Conservation (phyloP, 2,797 vertebrate genomes). For the Emydoidea blandingii region DNA sequence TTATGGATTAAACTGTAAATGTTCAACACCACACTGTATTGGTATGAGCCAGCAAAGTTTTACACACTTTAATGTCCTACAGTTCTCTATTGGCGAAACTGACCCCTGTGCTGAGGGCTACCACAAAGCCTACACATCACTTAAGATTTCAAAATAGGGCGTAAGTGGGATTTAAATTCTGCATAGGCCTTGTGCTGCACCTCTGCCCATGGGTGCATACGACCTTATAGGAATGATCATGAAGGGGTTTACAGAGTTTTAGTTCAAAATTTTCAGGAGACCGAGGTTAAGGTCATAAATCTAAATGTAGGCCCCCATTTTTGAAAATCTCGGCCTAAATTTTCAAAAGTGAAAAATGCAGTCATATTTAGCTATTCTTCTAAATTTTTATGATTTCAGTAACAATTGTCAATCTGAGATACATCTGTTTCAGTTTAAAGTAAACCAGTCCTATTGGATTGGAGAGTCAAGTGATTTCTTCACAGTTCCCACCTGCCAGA, state of each 20-base stretch:
- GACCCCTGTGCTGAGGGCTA: too few relatives aligned
- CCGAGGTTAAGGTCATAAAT: neutral
- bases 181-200: neutral
- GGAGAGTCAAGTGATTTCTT: neutral
- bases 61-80: neutral
- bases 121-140: neutral
- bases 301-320: neutral
- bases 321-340: neutral
- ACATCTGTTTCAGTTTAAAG: neutral
- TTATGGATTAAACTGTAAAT: neutral
- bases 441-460: neutral
- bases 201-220: neutral
- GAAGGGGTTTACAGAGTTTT: neutral
- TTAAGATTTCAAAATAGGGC: neutral
- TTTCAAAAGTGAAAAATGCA: neutral
- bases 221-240: neutral
- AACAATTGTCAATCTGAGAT: slow-evolving; percentile 11
- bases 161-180: neutral
- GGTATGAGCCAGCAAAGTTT: neutral
- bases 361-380: neutral
- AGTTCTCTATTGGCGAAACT: neutral
- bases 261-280: neutral
- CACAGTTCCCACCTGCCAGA: neutral
- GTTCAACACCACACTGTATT: neutral
- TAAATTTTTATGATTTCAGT: neutral